Evolutionary conservation across 2,113 vertebrate genomes (phyloP).

Genomic region (Anas platyrhynchos): DNA sequence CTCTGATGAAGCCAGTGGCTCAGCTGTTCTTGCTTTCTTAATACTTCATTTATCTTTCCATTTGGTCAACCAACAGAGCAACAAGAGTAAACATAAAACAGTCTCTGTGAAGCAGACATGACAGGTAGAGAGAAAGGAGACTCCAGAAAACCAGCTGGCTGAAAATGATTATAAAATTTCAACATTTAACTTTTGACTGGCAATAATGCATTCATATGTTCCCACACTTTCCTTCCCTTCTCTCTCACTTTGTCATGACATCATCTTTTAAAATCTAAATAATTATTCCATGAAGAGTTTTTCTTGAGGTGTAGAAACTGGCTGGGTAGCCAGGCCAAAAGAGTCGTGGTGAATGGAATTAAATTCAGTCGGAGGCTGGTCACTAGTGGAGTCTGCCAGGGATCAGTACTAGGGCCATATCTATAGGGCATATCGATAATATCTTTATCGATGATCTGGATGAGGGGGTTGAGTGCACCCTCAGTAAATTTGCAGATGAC

Average conservation of each 20-base stretch:
- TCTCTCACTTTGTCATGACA: not conserved
- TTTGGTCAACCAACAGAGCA: constrained; percentile 41
- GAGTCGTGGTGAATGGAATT: too few species aligned
- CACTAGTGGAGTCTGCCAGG: too few species aligned
- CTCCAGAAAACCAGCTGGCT: not conserved
- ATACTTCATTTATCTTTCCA: constrained; percentile 49
- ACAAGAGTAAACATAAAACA: constrained; percentile 4
- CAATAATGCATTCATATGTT: not conserved
- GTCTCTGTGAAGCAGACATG: not conserved
- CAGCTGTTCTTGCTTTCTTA: constrained; percentile 57
- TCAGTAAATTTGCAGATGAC: too few species aligned
- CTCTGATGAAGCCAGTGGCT: constrained; percentile 22
- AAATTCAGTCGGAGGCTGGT: too few species aligned
- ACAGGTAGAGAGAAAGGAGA: not conserved
- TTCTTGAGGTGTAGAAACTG: not conserved
- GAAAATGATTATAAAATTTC: not conserved
- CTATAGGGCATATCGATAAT: too few species aligned
- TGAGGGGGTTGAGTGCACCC: too few species aligned
- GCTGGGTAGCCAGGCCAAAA: too few species aligned
- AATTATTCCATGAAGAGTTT: not conserved
- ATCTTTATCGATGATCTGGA: too few species aligned
- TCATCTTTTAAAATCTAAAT: not conserved
- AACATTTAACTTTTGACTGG: not conserved
- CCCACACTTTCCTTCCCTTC: not conserved
- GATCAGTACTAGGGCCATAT: too few species aligned